These are phyloP conservation scores for Clanis bilineata DNA, from an alignment of 2,888 invertebrate species.

Conservation along the genomic window DNA sequence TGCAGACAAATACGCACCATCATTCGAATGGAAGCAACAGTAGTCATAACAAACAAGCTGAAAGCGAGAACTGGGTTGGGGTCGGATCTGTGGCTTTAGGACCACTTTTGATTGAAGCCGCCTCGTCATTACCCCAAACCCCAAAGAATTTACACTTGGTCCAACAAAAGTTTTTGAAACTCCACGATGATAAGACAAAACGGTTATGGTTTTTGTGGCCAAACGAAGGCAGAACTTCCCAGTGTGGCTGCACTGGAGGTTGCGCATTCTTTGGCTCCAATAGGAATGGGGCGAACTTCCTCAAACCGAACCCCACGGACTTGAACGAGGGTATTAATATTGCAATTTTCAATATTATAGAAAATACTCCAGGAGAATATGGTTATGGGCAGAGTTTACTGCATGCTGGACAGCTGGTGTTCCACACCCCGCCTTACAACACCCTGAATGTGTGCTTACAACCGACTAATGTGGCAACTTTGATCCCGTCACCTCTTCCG, in stretches of 20 bases:
- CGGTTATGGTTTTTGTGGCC: constrained; percentile 98
- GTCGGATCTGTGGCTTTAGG: constrained; percentile 95
- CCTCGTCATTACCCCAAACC: constrained; percentile 89
- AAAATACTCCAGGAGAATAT: constrained; percentile 90
- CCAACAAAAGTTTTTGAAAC: constrained; percentile 91
- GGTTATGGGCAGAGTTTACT: constrained; percentile 97
- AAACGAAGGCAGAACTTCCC: constrained; percentile 84
- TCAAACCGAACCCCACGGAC: constrained; percentile 92
- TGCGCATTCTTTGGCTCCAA: constrained; percentile 97
- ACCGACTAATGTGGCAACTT: constrained; percentile 79
- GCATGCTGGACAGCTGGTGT: constrained; percentile 92
- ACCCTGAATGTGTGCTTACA: constrained; percentile 89
- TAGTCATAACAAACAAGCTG: constrained; percentile 60
- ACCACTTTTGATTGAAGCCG: constrained; percentile 94
- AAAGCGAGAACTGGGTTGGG: constrained; percentile 92
- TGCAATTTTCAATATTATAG: constrained; percentile 87
- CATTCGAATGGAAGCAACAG: constrained; percentile 79
- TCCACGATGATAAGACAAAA: constrained; percentile 92
- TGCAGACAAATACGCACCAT: constrained; percentile 78
- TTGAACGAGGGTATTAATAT: constrained; percentile 91
- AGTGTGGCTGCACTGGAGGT: constrained; percentile 98
- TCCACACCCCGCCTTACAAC: constrained; percentile 94
- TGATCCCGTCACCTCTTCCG: constrained; percentile 72
- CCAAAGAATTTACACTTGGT: constrained; percentile 89
- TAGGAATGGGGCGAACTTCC: constrained; percentile 93